Evolutionary conservation across 2,797 vertebrate species (phyloP), one percentile per base, ranked within the genome.

Genomic region (Pygocentrus nattereri): DNA sequence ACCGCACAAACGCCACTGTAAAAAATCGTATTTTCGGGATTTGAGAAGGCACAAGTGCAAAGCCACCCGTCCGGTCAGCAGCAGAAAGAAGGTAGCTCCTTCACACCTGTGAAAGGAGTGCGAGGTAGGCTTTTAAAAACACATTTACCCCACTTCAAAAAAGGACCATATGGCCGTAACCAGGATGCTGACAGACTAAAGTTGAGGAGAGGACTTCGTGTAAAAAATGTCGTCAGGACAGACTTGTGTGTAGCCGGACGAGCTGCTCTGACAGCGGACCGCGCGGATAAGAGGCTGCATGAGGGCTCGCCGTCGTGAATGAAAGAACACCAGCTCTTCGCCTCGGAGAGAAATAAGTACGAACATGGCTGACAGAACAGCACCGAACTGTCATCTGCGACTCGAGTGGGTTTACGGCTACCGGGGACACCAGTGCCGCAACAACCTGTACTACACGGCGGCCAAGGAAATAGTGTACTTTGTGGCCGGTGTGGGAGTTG

Each of bases 391-490:
- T 95, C 98, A 98, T 95, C 96, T 99, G 92, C 95, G 97, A 94
- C 96, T 99, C 88, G 97, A 98, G 91, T 99, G 98, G 98, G 97
- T 99, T 88, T 99, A 99, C 92, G 98, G 98, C 89, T 99, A 99
- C 95, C 95, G 98, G 89, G 98, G 98, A 86, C 98, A 99, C 86
- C 98, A 99, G 94, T 99, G 97, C 95, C 98, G 97, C 94, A 99
- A 99, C 97, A 99, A 99, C 95, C 97, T 99, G 90, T 99, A 98
- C 94, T 98, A 99, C 95, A 99, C 97, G 31, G 97, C 98, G 84
- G 97, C 97, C 89, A 97, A 97, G 94, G 98, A 99, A 90, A 97
- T 99, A 85, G 98, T 99, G 76, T 99, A 99, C 93, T 99, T 99
- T 82, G 98, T 99, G 83, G 98, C 98, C 81, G 98, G 98, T 64